Conservation (phyloP, 1,140 invertebrate genomes). For the Pseudomyrmex sp. region DNA sequence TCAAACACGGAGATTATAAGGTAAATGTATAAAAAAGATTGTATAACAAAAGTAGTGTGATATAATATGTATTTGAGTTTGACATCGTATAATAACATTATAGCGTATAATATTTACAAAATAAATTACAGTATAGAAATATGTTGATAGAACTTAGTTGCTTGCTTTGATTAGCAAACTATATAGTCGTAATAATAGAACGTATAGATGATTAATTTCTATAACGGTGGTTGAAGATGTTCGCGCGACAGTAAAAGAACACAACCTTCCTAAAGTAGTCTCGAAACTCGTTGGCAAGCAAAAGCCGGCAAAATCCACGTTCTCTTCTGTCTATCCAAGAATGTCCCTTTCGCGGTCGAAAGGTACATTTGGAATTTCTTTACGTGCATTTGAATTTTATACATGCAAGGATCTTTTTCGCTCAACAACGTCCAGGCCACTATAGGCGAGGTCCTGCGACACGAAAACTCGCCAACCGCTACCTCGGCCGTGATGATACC, state of each 20-base stretch:
- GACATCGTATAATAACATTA: conserved; percentile 73
- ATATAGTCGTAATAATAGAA: conserved; percentile 43
- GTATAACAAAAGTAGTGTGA: conserved; percentile 47
- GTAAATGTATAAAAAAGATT: conserved; percentile 6
- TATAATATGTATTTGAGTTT: conserved; percentile 73
- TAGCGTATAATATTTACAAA: conserved; percentile 77
- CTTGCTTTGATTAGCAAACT: conserved; percentile 66
- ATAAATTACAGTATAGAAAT: conserved; percentile 75
- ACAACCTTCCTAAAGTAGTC: conserved; percentile 48
- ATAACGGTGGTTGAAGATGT: conserved; percentile 52
- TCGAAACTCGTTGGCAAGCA: conserved; percentile 45
- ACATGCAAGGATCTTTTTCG: not conserved
- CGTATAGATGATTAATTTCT: conserved; percentile 55
- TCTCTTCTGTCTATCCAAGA: conserved; percentile 29
- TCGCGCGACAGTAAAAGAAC: conserved; percentile 67
- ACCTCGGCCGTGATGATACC: conserved; percentile 60
- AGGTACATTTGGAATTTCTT: conserved; percentile 50
- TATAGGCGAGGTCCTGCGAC: conserved; percentile 56
- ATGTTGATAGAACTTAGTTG: conserved; percentile 56
- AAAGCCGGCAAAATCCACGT: not conserved
- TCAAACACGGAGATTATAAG: not conserved
- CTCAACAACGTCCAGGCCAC: conserved; percentile 32
- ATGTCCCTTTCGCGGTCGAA: conserved; percentile 62
- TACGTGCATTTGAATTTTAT: not conserved
- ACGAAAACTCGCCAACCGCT: conserved; percentile 66